Evolutionary conservation across 2,113 vertebrate genomes (phyloP), one percentile per base, ranked within the genome.

Genomic region (Galemys pyrenaicus): DNA sequence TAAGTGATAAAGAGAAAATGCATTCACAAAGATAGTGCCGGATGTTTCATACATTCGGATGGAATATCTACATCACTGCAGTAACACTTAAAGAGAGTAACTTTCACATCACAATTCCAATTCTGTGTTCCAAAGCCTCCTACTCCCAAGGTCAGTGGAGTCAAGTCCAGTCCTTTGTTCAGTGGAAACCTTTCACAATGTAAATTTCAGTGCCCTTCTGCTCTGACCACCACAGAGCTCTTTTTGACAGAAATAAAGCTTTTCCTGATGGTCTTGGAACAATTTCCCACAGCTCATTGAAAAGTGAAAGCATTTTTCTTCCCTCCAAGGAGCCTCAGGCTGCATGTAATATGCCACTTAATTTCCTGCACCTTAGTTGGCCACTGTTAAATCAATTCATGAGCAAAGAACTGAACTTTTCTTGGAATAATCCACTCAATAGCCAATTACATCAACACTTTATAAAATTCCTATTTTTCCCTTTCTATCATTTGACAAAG

Each of bases 261-360:
- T 94, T 93, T 80, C 64, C 77, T 95, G 20, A 78, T 95, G 64
- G 78, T 86, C 71, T 86, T 95, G 26, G 49, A 94, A 93, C 85
- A 96, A 83, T 83, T 97, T 97, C 86, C 73, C 67, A 95, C 56
- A 86, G 90, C 88, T 96, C 91, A 94, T 9, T 96, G 96, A 92
- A 97, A 97, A 96, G 77, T 70, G 58, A 86, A 95, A 95, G 79
- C 51, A 97, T 95, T 92, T 95, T 93, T 88, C 68, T 95, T 94
- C 62, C 70, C 78, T 94, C 58, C 70, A 60, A 88, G 56, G 68
- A 94, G 79, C 95, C 88, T 92, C 17, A 3, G 94, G 94, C 87
- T 93, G 73, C 58, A 49, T 86, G 90, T 68, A 94, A 86, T 65
- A 56, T n/a, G 39, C 68, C 73, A 65, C n/a, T 62, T 95, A 90